Base-by-base conservation (phyloP, 1,140 invertebrate species). In the Apis dorsata region DNA sequence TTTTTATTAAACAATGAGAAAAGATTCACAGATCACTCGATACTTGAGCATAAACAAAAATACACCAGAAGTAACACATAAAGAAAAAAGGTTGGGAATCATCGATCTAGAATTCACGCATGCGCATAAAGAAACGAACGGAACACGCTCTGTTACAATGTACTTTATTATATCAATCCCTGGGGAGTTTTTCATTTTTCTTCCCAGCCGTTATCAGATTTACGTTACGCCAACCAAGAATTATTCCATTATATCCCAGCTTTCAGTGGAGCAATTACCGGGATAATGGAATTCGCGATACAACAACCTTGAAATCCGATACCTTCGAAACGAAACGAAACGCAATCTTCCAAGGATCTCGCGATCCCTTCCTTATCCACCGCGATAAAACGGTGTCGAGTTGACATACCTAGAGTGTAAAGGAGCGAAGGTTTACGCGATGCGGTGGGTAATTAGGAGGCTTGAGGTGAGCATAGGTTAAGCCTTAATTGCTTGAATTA, bases 401-500 rank as follows among this genome's bases (percentile, higher is more conserved):
- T 44, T 75, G 72, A 49, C 72, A 75, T n/a, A 60, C 15, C 15
- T 44, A 44, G 1, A 55, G 24, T 19, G 69, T 19, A 28, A 17
- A 55, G 17, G 19, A 21, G 69, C 9, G 15, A 13, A 24, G 7
- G 19, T 55, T 44, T 44, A 44, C 34, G 21, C 10, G n/a, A 55
- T 19, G 28, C 53, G 21, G n/a, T 53, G 51, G 44, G 49, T 86
- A 84, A 84, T 83, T 80, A 83, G 60, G 73, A 24, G 79, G 34
- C 34, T n/a, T 21, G 59, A 81, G 60, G 57, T 59, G 74, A 57
- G 70, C 60, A 53, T 34, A 66, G 69, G 80, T 85, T 83, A 73
- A 59, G 57, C 34, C 84, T 76, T 85, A 85, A 85, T 85, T 85
- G 84, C 74, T 65, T 62, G 82, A 86, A 81, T 86, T 84, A 81